phyloP scores from a whole-genome alignment of 2,113 vertebrate species.

The Amphiprion percula region DNA sequence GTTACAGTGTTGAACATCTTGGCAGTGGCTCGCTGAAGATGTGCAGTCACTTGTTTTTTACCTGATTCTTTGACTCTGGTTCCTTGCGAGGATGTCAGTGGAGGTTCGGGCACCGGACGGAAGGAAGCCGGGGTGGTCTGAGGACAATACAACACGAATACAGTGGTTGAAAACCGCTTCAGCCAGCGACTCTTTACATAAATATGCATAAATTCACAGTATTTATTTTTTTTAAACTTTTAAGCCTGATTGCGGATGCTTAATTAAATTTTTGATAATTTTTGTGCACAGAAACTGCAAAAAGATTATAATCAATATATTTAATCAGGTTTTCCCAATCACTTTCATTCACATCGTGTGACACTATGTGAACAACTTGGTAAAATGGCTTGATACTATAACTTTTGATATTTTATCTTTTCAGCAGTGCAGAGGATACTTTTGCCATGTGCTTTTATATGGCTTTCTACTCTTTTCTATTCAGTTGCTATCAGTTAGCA shows the following conservation, averaged over 20 bases:
- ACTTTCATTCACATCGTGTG: too few species aligned
- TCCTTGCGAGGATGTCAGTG: slow-evolving; percentile 48
- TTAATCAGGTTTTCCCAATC: too few species aligned
- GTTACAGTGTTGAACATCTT: background rate
- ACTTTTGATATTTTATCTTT: slow-evolving; percentile 81
- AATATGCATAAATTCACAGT: too few species aligned
- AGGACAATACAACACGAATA: background rate
- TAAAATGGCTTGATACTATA: slow-evolving; percentile 79
- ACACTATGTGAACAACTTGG: slow-evolving; percentile 70
- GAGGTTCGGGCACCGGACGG: slow-evolving; percentile 70
- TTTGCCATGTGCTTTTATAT: slow-evolving; percentile 75
- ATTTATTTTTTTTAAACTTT: too few species aligned
- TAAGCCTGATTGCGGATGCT: too few species aligned
- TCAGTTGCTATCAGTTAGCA: slow-evolving; percentile 31
- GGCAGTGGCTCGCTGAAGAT: background rate
- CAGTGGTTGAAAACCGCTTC: background rate
- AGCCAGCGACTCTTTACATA: too few species aligned
- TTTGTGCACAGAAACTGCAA: too few species aligned
- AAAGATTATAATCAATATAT: too few species aligned
- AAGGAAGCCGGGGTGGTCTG: slow-evolving; percentile 62
- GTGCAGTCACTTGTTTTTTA: slow-evolving; percentile 22
- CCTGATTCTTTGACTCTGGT: slow-evolving; percentile 51
- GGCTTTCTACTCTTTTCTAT: slow-evolving; percentile 81
- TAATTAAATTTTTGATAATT: too few species aligned
- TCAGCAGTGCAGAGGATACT: slow-evolving; percentile 75